phyloP scores from a whole-genome alignment of 2,797 vertebrate genomes.

The Lycodopsis pacificus region DNA sequence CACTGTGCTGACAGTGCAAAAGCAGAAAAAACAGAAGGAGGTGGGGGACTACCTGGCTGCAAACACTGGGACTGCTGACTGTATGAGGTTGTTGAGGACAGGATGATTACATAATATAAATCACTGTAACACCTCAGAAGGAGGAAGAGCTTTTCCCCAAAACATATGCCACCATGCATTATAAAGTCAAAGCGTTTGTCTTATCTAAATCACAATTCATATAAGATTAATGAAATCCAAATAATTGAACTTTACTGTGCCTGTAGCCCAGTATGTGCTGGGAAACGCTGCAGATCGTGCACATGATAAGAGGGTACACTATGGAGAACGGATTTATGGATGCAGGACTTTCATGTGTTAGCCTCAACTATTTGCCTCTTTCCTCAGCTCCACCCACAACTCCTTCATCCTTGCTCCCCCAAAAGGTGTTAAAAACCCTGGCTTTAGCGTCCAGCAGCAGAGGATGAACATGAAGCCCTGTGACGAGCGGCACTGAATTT shows the following conservation, averaged over 20 bases:
- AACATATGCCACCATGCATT: neutral
- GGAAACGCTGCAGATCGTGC: neutral
- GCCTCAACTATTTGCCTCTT: slow-evolving; percentile 21
- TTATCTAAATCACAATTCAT: slow-evolving; percentile 3
- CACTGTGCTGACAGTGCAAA: slow-evolving; percentile 68
- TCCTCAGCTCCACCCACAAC: slow-evolving; percentile 24
- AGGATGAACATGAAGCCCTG: slow-evolving; percentile 53
- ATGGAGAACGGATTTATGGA: neutral
- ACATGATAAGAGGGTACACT: neutral
- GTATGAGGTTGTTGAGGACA: slow-evolving; percentile 62
- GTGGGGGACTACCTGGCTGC: slow-evolving; percentile 66
- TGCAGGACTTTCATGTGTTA: slow-evolving; percentile 12
- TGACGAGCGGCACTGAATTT: slow-evolving; percentile 40
- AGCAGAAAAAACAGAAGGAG: slow-evolving; percentile 29
- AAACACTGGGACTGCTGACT: slow-evolving; percentile 70
- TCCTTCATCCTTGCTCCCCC: slow-evolving; percentile 15
- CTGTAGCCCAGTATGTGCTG: neutral
- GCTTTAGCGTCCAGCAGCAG: slow-evolving; percentile 34
- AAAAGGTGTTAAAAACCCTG: slow-evolving; percentile 48
- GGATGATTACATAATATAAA: slow-evolving; percentile 68
- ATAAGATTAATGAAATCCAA: slow-evolving; percentile 9
- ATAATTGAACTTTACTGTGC: neutral
- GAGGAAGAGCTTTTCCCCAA: slow-evolving; percentile 17
- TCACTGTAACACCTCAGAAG: slow-evolving; percentile 41
- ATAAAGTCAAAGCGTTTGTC: neutral